phyloP scores from a whole-genome alignment of 2,888 invertebrate genomes.

The Epinotia demarniana region DNA sequence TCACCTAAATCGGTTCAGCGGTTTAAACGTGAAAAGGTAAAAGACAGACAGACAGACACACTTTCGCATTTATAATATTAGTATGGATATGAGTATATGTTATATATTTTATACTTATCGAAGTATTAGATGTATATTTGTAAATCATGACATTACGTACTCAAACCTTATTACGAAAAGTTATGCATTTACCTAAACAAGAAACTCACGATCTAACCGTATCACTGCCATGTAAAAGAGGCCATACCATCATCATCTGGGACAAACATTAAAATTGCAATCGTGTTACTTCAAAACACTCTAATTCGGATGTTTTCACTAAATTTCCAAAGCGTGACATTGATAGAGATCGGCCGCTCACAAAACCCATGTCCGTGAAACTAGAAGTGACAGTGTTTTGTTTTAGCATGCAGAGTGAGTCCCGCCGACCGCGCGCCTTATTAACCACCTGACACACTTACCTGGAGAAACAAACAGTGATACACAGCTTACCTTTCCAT shows the following conservation, averaged over 20 bases:
- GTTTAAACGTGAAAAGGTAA: no score
- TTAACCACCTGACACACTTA: slow-evolving; percentile 62
- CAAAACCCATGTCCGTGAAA: slow-evolving; percentile 75
- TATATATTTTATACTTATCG: no score
- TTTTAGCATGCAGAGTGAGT: slow-evolving; percentile 55
- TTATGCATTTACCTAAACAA: neutral
- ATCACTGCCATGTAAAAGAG: neutral
- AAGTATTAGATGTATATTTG: no score
- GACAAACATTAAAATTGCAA: slow-evolving; percentile 20
- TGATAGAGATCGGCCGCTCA: slow-evolving; percentile 71
- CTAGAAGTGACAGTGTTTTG: slow-evolving; percentile 55
- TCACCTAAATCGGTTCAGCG: no score
- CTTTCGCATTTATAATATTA: no score
- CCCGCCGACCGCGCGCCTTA: slow-evolving; percentile 56
- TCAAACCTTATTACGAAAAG: neutral
- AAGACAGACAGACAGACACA: no score
- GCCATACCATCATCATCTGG: slow-evolving; percentile 4
- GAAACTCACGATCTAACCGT: neutral
- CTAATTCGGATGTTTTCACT: slow-evolving; percentile 62
- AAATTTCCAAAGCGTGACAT: slow-evolving; percentile 73
- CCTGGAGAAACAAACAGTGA: slow-evolving; percentile 36
- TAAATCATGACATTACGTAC: neutral
- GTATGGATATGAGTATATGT: no score
- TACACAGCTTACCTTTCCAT: slow-evolving; percentile 6
- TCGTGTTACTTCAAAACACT: slow-evolving; percentile 51